These are phyloP conservation scores for Ceraclea dissimilis DNA, from an alignment of 2,888 invertebrate species.

Conservation along the genomic window DNA sequence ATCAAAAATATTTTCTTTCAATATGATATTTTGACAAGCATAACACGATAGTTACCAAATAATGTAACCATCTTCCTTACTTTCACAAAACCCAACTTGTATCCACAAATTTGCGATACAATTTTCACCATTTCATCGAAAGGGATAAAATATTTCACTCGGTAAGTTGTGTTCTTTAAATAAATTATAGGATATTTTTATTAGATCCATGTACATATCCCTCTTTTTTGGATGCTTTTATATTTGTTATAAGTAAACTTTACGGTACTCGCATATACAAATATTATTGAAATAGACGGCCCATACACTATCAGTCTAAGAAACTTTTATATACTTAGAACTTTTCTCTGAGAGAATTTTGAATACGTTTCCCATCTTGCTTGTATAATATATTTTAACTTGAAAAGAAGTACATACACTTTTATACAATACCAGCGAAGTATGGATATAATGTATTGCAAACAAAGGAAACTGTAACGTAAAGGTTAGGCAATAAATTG, in stretches of 20 bases:
- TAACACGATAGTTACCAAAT: slow-evolving; percentile 1
- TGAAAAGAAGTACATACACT: not conserved
- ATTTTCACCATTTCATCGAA: not conserved
- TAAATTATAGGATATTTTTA: not conserved
- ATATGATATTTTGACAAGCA: not conserved
- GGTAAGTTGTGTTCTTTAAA: not conserved
- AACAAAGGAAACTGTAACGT: too few relatives aligned
- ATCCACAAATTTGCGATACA: not conserved
- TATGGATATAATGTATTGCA: too few relatives aligned
- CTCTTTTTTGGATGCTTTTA: not conserved
- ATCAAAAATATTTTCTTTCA: slow-evolving; percentile 1
- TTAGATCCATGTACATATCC: too few relatives aligned
- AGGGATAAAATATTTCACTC: not conserved
- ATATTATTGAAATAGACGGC: slow-evolving; percentile 26
- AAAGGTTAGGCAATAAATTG: too few relatives aligned
- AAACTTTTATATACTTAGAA: slow-evolving; percentile 26
- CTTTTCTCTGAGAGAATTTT: slow-evolving; percentile 24
- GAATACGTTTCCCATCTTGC: slow-evolving; percentile 11
- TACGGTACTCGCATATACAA: slow-evolving; percentile 22
- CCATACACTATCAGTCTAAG: slow-evolving; percentile 26
- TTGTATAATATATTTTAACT: not conserved
- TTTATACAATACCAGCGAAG: too few relatives aligned
- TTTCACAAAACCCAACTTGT: not conserved
- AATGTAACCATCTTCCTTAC: not conserved
- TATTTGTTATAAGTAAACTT: not conserved